Percentiles rank a stretch among this genome's conserved stretches.
Conservation (phyloP, 2,888 invertebrate species). For the Allophyes oxyacanthae region DNA sequence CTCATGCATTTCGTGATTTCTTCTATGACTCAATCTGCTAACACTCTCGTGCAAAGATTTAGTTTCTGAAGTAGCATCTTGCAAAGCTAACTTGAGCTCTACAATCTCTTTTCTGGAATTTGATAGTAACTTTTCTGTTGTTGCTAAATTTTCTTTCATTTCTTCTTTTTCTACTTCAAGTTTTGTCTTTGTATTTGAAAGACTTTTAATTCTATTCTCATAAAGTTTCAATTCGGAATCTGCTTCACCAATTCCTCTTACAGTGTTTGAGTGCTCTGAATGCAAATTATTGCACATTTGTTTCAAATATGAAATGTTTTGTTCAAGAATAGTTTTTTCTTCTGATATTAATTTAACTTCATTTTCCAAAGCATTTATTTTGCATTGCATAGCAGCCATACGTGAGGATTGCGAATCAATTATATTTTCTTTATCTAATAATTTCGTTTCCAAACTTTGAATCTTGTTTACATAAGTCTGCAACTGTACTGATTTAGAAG, state of each 20-base stretch:
- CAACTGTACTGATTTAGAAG: slow-evolving; percentile 90
- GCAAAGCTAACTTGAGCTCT: slow-evolving; percentile 89
- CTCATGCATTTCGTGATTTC: slow-evolving; percentile 74
- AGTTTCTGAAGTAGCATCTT: slow-evolving; percentile 91
- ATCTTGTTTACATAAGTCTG: slow-evolving; percentile 86
- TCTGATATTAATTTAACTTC: slow-evolving; percentile 82
- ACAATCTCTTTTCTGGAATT: slow-evolving; percentile 92
- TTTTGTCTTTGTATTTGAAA: slow-evolving; percentile 89
- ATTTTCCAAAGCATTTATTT: slow-evolving; percentile 78
- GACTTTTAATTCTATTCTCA: slow-evolving; percentile 82
- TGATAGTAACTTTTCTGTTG: slow-evolving; percentile 90
- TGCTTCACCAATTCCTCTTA: slow-evolving; percentile 67
- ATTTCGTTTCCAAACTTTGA: slow-evolving; percentile 90
- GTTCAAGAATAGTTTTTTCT: slow-evolving; percentile 80
- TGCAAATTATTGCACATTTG: slow-evolving; percentile 82
- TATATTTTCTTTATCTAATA: slow-evolving; percentile 84
- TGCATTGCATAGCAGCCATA: slow-evolving; percentile 79
- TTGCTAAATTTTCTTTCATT: slow-evolving; percentile 87
- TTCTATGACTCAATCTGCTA: slow-evolving; percentile 66
- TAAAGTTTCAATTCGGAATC: slow-evolving; percentile 83
- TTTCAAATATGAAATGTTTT: slow-evolving; percentile 81
- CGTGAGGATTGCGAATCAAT: slow-evolving; percentile 78
- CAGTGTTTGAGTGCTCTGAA: slow-evolving; percentile 65
- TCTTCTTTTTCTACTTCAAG: slow-evolving; percentile 91
- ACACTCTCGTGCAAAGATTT: slow-evolving; percentile 88